These are phyloP conservation scores for Caradrina kadenii DNA, from an alignment of 2,888 invertebrate species.

Conservation along the genomic window DNA sequence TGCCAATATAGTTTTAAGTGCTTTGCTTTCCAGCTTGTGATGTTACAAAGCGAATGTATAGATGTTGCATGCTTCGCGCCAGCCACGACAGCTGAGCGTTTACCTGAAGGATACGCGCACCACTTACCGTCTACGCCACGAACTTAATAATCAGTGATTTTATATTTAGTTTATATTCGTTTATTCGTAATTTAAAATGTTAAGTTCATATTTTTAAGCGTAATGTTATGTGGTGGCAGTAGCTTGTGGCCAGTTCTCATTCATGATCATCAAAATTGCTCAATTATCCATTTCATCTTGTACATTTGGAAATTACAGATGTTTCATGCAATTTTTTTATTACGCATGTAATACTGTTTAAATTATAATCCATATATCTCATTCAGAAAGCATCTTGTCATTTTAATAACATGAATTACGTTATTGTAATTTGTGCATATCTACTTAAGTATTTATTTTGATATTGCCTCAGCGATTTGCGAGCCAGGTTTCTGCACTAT, in stretches of 20 bases:
- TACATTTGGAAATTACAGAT: conserved; percentile 47
- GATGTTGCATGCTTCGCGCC: conserved; percentile 53
- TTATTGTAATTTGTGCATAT: conserved; percentile 31
- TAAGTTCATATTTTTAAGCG: conserved; percentile 60
- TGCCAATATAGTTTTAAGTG: conserved; percentile 68
- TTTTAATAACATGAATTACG: not conserved
- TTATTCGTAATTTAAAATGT: conserved; percentile 57
- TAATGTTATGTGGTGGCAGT: conserved; percentile 48
- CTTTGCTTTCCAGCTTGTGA: conserved; percentile 64
- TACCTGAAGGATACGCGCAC: conserved; percentile 20
- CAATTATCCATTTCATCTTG: conserved; percentile 60
- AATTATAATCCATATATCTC: conserved; percentile 4
- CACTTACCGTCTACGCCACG: conserved; percentile 40
- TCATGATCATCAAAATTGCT: conserved; percentile 62
- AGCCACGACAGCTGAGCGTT: conserved; percentile 47
- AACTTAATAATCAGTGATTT: conserved; percentile 50
- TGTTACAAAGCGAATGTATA: conserved; percentile 60
- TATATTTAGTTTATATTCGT: conserved; percentile 50
- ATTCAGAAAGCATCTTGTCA: not conserved
- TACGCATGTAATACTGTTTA: not conserved
- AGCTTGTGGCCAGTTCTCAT: conserved; percentile 55
- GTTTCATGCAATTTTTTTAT: not conserved
- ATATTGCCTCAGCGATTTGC: conserved; percentile 50
- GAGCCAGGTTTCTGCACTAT: conserved; percentile 43
- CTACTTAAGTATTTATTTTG: conserved; percentile 27